These are phyloP conservation scores for Drosophila barbarae DNA, from an alignment of 2,888 invertebrate species.

Conservation along the genomic window DNA sequence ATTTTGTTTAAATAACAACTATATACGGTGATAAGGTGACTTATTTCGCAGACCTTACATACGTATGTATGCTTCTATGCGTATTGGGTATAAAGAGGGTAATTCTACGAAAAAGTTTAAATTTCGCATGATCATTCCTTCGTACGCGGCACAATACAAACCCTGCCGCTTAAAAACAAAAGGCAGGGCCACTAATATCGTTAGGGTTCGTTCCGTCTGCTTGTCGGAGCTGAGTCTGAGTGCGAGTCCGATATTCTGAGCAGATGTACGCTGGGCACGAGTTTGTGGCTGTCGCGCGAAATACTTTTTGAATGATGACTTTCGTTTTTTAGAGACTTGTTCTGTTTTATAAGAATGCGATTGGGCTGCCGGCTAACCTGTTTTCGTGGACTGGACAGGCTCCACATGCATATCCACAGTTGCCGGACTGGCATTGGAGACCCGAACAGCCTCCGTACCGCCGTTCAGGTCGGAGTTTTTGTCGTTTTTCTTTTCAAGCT, in stretches of 20 bases:
- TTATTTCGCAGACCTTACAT: too few species aligned
- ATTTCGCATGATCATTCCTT: conserved; percentile 62
- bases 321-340: conserved; percentile 44
- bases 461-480: conserved; percentile 44
- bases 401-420: conserved; percentile 12
- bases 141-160: conserved; percentile 43
- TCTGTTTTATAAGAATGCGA: conserved; percentile 40
- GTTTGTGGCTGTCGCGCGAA: conserved; percentile 38
- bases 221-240: background rate
- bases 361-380: conserved; percentile 58
- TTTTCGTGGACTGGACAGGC: conserved; percentile 52
- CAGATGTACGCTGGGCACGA: conserved; percentile 43
- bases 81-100: conserved; percentile 13
- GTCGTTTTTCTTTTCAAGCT: conserved; percentile 56
- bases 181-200: conserved; percentile 43
- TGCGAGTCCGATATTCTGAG: conserved; percentile 15
- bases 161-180: conserved; percentile 31
- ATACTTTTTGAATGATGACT: conserved; percentile 54
- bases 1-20: too few species aligned
- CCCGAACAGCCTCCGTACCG: conserved; percentile 52
- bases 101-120: conserved; percentile 67
- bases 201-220: conserved; percentile 33
- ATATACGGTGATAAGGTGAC: too few species aligned
- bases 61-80: background rate
- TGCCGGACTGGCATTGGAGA: conserved; percentile 43